A percentile compares a stretch with the other conserved stretches of the same genome.
Evolutionary conservation across 2,113 vertebrate species (phyloP).

Genomic region (Stigmatopora argus): DNA sequence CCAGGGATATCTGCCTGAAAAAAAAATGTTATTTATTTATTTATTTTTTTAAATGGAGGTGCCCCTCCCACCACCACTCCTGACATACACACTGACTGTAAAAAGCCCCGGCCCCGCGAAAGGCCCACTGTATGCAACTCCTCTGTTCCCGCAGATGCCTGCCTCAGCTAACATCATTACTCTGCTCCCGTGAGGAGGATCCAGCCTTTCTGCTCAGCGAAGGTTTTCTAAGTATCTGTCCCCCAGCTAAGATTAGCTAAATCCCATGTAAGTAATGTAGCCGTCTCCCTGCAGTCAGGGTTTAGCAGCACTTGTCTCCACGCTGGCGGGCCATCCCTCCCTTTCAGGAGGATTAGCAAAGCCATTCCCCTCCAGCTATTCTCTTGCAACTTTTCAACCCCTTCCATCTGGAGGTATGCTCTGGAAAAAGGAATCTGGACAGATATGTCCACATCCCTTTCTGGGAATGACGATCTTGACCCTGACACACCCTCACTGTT

Average conservation of each 20-base stretch:
- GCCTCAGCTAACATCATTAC: constrained; percentile 80
- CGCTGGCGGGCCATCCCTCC: constrained; percentile 76
- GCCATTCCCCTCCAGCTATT: constrained; percentile 78
- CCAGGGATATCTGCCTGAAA: constrained; percentile 68
- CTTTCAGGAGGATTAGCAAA: constrained; percentile 79
- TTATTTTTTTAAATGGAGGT: constrained; percentile 33
- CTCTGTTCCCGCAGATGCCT: constrained; percentile 73
- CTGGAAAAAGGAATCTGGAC: constrained; percentile 68
- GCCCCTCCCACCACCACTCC: constrained; percentile 31
- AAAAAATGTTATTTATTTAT: constrained; percentile 32
- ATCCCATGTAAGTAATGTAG: constrained; percentile 84
- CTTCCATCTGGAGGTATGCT: constrained; percentile 73
- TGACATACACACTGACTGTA: constrained; percentile 59
- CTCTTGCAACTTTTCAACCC: constrained; percentile 74
- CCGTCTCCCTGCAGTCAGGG: constrained; percentile 79
- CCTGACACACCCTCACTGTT: constrained; percentile 31
- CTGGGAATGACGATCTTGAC: constrained; percentile 54
- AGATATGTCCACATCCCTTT: constrained; percentile 68
- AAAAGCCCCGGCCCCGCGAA: constrained; percentile 62
- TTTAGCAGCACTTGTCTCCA: constrained; percentile 79
- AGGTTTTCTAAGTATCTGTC: constrained; percentile 83
- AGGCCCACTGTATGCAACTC: constrained; percentile 71
- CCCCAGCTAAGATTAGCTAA: constrained; percentile 83
- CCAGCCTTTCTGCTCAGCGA: constrained; percentile 76
- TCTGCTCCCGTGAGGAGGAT: constrained; percentile 78